phyloP scores from a whole-genome alignment of 2,888 invertebrate genomes.

The Ormyrus thymus region DNA sequence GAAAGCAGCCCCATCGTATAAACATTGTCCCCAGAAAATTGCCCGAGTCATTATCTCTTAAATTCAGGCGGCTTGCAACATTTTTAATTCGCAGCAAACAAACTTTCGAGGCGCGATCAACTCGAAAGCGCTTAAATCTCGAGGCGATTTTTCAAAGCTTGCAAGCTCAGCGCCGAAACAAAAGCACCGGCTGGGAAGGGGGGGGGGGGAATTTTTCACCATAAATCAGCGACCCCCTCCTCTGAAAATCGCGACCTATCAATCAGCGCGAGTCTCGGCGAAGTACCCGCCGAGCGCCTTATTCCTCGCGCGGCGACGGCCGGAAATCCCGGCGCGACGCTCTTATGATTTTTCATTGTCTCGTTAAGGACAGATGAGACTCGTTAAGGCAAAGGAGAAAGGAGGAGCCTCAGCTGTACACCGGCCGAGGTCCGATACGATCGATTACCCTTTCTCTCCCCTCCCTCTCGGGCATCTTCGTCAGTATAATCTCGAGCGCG shows the following conservation, averaged over 20 bases:
- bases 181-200: too few species aligned
- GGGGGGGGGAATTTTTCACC: too few species aligned
- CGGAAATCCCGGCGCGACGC: slow-evolving; percentile 24
- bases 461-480: slow-evolving; percentile 55
- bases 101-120: too few species aligned
- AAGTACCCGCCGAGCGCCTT: background rate
- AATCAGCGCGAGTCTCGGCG: background rate
- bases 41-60: too few species aligned
- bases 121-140: too few species aligned
- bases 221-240: too few species aligned
- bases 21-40: too few species aligned
- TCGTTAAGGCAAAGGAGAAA: slow-evolving; percentile 10
- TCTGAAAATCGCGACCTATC: background rate
- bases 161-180: too few species aligned
- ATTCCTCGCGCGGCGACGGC: background rate
- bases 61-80: too few species aligned
- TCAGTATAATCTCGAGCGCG: slow-evolving; percentile 21
- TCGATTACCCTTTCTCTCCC: slow-evolving; percentile 46
- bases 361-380: slow-evolving; percentile 36
- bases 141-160: too few species aligned
- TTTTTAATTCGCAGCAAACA: too few species aligned
- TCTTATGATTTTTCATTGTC: slow-evolving; percentile 48
- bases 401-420: background rate
- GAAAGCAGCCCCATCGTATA: too few species aligned
- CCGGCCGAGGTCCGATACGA: slow-evolving; percentile 46